A percentile compares a stretch with the other conserved stretches of the same genome.
Evolutionary conservation across 1,140 invertebrate genomes (phyloP).

Genomic region (Cyrtorhinus lividipennis): DNA sequence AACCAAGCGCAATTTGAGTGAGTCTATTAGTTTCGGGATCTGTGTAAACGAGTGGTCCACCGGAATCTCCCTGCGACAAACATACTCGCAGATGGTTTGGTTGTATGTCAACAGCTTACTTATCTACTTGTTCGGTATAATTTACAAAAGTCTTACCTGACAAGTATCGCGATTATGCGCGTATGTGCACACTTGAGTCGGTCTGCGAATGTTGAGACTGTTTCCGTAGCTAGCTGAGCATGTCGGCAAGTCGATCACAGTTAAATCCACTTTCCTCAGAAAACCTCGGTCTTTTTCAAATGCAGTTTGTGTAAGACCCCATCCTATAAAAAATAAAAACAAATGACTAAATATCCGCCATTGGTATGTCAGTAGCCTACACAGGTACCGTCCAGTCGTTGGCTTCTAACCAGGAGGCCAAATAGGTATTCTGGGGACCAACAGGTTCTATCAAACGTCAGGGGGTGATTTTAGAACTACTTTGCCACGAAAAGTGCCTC

Average conservation of each 20-base stretch:
- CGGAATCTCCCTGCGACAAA: conserved; percentile 43
- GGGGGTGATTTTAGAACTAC: no score
- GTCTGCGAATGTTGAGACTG: background rate
- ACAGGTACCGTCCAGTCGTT: no score
- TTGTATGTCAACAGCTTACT: no score
- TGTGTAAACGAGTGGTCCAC: conserved; percentile 45
- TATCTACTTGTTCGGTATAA: background rate
- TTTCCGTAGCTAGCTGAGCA: background rate
- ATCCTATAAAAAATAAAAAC: background rate
- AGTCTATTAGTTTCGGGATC: conserved; percentile 33
- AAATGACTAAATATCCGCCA: no score
- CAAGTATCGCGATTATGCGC: conserved; percentile 43
- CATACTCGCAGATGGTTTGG: background rate
- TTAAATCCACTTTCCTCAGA: conserved; percentile 1
- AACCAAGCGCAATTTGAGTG: conserved; percentile 36
- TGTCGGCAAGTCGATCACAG: background rate
- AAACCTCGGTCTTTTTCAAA: background rate
- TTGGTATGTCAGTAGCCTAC: no score
- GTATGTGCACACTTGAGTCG: conserved; percentile 48
- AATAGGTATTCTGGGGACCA: no score
- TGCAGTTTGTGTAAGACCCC: conserved; percentile 5
- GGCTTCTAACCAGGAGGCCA: no score
- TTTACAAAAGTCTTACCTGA: conserved; percentile 31
- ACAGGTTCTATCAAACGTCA: no score
- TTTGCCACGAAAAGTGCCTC: no score